phyloP scores from a whole-genome alignment of 2,797 vertebrate species.

The Enteromius anoplus region DNA sequence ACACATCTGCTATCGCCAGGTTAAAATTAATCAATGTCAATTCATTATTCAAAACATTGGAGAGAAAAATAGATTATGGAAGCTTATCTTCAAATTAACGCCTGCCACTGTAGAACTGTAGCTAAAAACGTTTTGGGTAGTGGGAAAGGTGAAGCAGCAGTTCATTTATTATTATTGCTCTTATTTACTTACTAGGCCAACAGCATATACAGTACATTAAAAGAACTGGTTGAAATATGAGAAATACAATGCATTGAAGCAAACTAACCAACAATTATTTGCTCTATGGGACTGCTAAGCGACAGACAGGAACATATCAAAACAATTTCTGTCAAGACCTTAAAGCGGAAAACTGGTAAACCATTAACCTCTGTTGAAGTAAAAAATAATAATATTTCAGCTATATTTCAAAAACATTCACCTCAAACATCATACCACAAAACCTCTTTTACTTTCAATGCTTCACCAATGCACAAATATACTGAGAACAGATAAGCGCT shows the following conservation, averaged over 20 bases:
- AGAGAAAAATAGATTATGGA: background rate
- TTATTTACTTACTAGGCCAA: background rate
- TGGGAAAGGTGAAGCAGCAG: background rate
- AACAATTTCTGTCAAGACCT: background rate
- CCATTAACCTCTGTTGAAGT: constrained; percentile 17
- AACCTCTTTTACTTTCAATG: background rate
- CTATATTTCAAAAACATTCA: background rate
- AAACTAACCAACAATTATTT: background rate
- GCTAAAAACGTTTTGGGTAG: background rate
- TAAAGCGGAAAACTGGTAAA: constrained; percentile 5
- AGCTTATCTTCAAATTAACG: background rate
- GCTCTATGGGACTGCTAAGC: background rate
- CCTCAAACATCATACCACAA: background rate
- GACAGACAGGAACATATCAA: background rate
- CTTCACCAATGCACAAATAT: background rate
- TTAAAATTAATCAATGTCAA: background rate
- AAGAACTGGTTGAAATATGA: background rate
- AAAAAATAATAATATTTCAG: background rate
- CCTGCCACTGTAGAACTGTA: background rate
- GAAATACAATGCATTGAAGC: constrained; percentile 1
- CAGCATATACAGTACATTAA: background rate
- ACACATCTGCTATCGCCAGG: background rate
- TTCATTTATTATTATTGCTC: background rate
- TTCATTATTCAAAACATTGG: background rate
- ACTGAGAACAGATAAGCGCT: background rate